Base-by-base conservation (phyloP, 2,797 vertebrate genomes). In the Melanotaenia nigrans region DNA sequence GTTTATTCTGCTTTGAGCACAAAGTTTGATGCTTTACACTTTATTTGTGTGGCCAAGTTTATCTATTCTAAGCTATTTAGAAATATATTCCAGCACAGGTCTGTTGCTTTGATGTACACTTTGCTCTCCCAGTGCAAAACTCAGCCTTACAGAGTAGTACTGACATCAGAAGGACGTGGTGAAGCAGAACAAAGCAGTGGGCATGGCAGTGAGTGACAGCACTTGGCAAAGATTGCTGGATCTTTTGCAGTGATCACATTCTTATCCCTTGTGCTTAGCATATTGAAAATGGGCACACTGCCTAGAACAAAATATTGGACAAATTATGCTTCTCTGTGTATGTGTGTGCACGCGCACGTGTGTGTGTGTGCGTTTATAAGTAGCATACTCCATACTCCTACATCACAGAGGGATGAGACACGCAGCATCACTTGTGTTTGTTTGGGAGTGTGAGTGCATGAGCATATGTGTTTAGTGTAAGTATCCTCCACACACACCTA, bases 261-360 rank as follows among this genome's bases (percentile, higher is more conserved):
- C 86, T 90, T 84, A 90, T 90, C 86, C 81, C 84, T 75, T 67
- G 85, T 87, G 90, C 81, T 92, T 84, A 87, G 89, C 85, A 88
- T 89, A 87, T 89, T 89, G 85, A 81, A 86, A 85, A 83, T 79
- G 80, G 93, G 91, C 88, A 86, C 56, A 2, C 59, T 79, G 92
- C 90, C 92, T 90, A 81, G 90, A 85, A 89, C 81, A 82, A 90
- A 92, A 91, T 88, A 92, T 87, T 88, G 84, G 87, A 85, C 87
- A 85, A 88, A 87, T 91, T 79, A 86, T 82, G 67, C 63, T 51
- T 13, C 72, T 55, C 73, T 74, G 80, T 77, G 78, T 81, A 55
- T 53, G 53, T 66, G 73, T 73, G 61, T 75, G 65, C 49, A 66
- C 61, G 33, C 2, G 33, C 9, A 8, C 2, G 33, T 2, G 33